Evolutionary conservation across 1,140 invertebrate genomes (phyloP), one percentile per base, ranked within the genome.

Genomic region (Megalonaias nervosa): DNA sequence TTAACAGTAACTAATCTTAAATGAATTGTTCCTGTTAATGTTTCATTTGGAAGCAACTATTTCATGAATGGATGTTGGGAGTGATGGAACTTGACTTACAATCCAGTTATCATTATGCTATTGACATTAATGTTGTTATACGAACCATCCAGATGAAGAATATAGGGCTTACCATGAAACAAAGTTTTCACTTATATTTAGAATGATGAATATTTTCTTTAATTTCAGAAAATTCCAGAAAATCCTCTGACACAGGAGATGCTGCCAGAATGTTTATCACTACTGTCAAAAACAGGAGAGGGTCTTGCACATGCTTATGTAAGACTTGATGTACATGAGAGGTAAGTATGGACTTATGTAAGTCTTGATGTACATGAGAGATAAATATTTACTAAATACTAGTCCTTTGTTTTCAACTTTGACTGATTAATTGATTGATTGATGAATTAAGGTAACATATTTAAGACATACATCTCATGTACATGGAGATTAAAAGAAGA

Each of bases 231-330:
- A 83, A 79, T 86, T 55, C 85, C 86, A 75, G 88, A 90, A 60
- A 85, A 87, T 26, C 85, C 85, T 65, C 66, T 91, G 38, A 86
- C 88, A 77, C 84, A 87, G 62, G 90, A 91, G 58, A 84, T 90
- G 48, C 81, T 90, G 31, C 82, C 84, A 62, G 89, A 91, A 71
- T 84, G 85, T 77, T 77, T 91, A 26, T 89, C 89, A 23, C 76
- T 91, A 9, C 79, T 91, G 0, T 89, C 88, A 81, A 91, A 91
- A 83, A 91, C 88, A 38, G 90, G 90, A 59, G 89, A 90, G 86
- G 90, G 90, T 21, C 75, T 91, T 16, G 79, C 89, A 58, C 90
- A 91, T 86, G 90, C 90, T 9, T 91, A 89, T 86, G 88, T 90
- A 56, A 81, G 85, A 81, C 79, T 91, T 26, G 90, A 91, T 79